Conservation (phyloP, 2,113 vertebrate species). For the Azemiops feae region DNA sequence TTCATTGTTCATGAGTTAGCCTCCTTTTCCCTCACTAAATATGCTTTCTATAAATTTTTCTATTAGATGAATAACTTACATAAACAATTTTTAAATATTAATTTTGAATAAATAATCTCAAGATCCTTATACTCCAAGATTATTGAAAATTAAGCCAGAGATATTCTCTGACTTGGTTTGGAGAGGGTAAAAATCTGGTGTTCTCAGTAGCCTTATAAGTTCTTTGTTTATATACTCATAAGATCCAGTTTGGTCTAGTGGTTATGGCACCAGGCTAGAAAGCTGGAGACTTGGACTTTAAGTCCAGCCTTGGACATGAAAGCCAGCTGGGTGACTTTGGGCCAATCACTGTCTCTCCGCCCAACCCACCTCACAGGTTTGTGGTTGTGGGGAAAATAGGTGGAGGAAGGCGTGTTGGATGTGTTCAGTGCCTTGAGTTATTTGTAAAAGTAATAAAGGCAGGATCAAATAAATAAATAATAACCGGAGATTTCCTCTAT, state of each 20-base stretch:
- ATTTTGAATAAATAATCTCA: conserved; percentile 49
- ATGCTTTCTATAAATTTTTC: background rate
- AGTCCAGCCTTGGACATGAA: background rate
- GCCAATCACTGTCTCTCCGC: background rate
- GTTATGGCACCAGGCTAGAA: background rate
- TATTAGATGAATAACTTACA: background rate
- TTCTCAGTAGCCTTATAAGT: background rate
- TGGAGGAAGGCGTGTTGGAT: background rate
- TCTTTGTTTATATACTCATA: background rate
- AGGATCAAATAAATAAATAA: background rate
- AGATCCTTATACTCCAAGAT: conserved; percentile 29
- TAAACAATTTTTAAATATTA: conserved; percentile 46
- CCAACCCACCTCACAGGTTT: background rate
- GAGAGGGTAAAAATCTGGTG: background rate
- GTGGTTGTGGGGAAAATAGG: background rate
- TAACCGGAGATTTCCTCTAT: conserved; percentile 29
- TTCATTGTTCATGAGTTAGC: conserved; percentile 37
- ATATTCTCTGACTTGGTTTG: background rate
- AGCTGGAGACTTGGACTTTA: background rate
- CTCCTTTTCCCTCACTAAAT: conserved; percentile 32
- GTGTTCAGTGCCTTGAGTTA: background rate
- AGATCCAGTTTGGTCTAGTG: background rate
- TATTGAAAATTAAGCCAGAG: conserved; percentile 25
- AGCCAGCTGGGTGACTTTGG: background rate
- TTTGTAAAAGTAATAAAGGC: background rate